These are phyloP conservation scores for Suillia variegata DNA, from an alignment of 2,888 invertebrate species.

Conservation along the genomic window DNA sequence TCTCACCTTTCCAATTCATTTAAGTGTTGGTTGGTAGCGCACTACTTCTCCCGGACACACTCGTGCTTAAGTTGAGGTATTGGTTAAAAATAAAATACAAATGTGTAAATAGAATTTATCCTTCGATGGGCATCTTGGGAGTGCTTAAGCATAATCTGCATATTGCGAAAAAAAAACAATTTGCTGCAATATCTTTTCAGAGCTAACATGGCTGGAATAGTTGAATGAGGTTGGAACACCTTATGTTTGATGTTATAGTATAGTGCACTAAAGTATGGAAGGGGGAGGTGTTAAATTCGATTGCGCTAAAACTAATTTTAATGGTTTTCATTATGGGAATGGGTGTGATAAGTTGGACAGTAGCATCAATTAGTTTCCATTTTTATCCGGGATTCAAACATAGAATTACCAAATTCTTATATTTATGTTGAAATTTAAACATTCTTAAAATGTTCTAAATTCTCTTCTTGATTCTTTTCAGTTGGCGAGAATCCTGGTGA, in stretches of 20 bases:
- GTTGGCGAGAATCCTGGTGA: constrained; percentile 45
- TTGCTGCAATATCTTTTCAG: constrained; percentile 28
- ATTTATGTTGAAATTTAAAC: no score
- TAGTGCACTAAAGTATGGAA: no score
- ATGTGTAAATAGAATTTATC: constrained; percentile 60
- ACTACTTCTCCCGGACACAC: no score
- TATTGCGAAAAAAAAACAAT: constrained; percentile 33
- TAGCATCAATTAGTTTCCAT: not conserved
- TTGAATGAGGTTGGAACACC: no score
- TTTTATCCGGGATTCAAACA: no score
- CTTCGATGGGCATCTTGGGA: constrained; percentile 56
- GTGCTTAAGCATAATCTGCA: constrained; percentile 59
- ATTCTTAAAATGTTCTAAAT: constrained; percentile 16
- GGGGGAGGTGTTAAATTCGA: constrained; percentile 8
- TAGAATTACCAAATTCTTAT: no score
- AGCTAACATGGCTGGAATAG: no score
- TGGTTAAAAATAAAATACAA: constrained; percentile 52
- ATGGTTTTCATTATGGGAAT: not conserved
- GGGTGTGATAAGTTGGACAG: not conserved
- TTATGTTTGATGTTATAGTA: no score
- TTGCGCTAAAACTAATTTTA: not conserved
- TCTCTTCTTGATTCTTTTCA: constrained; percentile 24
- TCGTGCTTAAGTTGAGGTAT: constrained; percentile 13
- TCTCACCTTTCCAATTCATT: constrained; percentile 50
- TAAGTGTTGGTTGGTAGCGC: constrained; percentile 30